Conservation (phyloP, 2,888 invertebrate genomes). For the Belgica antarctica region DNA sequence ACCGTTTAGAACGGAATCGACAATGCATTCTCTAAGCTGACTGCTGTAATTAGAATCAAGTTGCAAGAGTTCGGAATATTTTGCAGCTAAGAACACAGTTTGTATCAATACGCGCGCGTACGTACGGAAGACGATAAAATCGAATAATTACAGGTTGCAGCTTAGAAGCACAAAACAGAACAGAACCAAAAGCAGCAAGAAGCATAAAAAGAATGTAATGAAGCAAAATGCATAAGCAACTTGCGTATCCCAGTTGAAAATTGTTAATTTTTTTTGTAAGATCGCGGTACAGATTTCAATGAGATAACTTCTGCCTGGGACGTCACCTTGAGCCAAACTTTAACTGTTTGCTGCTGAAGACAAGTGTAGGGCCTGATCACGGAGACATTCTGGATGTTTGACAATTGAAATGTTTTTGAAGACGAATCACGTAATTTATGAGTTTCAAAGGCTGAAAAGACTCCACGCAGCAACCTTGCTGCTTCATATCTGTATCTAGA, state of each 20-base stretch:
- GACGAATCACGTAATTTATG: slow-evolving; percentile 39
- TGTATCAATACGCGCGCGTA: slow-evolving; percentile 41
- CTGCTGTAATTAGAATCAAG: slow-evolving; percentile 35
- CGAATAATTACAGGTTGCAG: slow-evolving; percentile 43
- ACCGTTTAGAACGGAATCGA: background rate
- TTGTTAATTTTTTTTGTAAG: too few relatives aligned
- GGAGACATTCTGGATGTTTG: slow-evolving; percentile 23
- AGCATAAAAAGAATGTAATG: slow-evolving; percentile 30
- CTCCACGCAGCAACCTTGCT: background rate
- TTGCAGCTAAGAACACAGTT: background rate
- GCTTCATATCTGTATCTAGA: background rate
- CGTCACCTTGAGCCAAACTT: slow-evolving; percentile 4
- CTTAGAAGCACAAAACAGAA: slow-evolving; percentile 13
- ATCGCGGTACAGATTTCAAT: background rate
- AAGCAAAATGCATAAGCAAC: slow-evolving; percentile 26
- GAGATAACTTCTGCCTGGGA: slow-evolving; percentile 5
- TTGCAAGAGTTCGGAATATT: too few relatives aligned
- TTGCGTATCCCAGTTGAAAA: background rate
- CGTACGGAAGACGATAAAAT: slow-evolving; percentile 39
- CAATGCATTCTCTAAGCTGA: background rate
- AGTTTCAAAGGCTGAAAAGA: too few relatives aligned
- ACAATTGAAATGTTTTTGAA: slow-evolving; percentile 44
- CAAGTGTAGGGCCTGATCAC: background rate
- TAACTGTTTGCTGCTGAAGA: too few relatives aligned
- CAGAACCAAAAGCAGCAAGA: slow-evolving; percentile 13